These are phyloP conservation scores for Stramonita haemastoma DNA, from an alignment of 2,888 invertebrate genomes.

Conservation along the genomic window DNA sequence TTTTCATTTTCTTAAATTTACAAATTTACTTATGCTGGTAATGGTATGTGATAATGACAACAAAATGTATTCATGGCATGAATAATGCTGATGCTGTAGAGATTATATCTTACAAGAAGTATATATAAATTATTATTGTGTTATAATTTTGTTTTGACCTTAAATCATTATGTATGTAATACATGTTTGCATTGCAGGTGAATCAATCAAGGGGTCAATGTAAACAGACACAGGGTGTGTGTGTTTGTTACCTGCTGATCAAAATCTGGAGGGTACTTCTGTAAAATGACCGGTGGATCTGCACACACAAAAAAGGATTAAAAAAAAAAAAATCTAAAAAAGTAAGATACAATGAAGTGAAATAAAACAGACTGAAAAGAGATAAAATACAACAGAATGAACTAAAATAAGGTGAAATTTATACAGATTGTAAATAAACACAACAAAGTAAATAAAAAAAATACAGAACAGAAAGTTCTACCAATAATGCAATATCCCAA, in stretches of 20 bases:
- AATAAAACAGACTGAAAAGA: not conserved
- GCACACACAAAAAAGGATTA: constrained; percentile 23
- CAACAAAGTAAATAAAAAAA: not conserved
- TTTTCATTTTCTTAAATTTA: too few relatives aligned
- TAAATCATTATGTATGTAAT: not conserved
- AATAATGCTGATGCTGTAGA: too few relatives aligned
- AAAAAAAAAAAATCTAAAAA: too few relatives aligned
- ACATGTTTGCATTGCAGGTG: not conserved
- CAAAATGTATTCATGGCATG: too few relatives aligned
- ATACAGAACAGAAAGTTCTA: too few relatives aligned
- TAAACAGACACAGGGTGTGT: not conserved
- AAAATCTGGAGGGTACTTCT: constrained; percentile 90
- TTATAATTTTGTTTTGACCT: too few relatives aligned
- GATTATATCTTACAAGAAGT: too few relatives aligned
- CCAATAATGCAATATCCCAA: too few relatives aligned
- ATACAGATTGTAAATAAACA: not conserved
- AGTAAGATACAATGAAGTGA: too few relatives aligned
- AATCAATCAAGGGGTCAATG: not conserved
- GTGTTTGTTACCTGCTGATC: constrained; percentile 82
- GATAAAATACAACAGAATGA: not conserved
- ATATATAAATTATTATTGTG: too few relatives aligned
- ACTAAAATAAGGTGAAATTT: not conserved
- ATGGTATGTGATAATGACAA: too few relatives aligned
- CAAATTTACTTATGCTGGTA: too few relatives aligned
- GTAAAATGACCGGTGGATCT: constrained; percentile 84